Conservation (phyloP, 1,140 invertebrate genomes). For the Drosophila malerkotliana region DNA sequence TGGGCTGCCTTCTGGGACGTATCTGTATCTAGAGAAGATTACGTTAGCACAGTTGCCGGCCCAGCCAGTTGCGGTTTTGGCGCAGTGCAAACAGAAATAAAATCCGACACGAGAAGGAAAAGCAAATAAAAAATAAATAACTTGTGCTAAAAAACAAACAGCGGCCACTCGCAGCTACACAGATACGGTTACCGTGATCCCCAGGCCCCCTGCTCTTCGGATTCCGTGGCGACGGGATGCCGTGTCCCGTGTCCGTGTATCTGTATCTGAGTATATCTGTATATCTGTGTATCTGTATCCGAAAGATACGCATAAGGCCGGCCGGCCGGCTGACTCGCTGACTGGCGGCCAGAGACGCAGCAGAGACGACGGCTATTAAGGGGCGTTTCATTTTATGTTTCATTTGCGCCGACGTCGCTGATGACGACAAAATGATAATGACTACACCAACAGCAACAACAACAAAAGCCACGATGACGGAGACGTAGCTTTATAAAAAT, state of each 20-base stretch:
- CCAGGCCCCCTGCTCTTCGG: slow-evolving; percentile 4
- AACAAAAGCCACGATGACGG: slow-evolving; percentile 27
- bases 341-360: slow-evolving; percentile 10
- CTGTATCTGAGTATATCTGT: slow-evolving; percentile 21
- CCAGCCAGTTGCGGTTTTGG: slow-evolving; percentile 60
- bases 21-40: slow-evolving; percentile 70
- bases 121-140: slow-evolving; percentile 44
- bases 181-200: slow-evolving; percentile 65
- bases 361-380: slow-evolving; percentile 65
- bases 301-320: slow-evolving; percentile 74
- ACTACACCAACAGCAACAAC: slow-evolving; percentile 46
- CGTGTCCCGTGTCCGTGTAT: slow-evolving; percentile 4
- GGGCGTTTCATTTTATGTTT: slow-evolving; percentile 83
- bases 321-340: slow-evolving; percentile 18
- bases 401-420: slow-evolving; percentile 79
- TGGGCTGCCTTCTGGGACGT: slow-evolving; percentile 43
- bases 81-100: slow-evolving; percentile 64
- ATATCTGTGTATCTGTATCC: slow-evolving; percentile 50
- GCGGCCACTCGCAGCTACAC: slow-evolving; percentile 51
- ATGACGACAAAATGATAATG: slow-evolving; percentile 82
- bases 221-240: slow-evolving; percentile 18
- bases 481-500: slow-evolving; percentile 13
- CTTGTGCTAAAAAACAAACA: slow-evolving; percentile 80
- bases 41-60: slow-evolving; percentile 60
- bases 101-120: slow-evolving; percentile 46